These are phyloP conservation scores for Neoscelio sp. DNA, from an alignment of 2,888 invertebrate genomes.

Conservation along the genomic window DNA sequence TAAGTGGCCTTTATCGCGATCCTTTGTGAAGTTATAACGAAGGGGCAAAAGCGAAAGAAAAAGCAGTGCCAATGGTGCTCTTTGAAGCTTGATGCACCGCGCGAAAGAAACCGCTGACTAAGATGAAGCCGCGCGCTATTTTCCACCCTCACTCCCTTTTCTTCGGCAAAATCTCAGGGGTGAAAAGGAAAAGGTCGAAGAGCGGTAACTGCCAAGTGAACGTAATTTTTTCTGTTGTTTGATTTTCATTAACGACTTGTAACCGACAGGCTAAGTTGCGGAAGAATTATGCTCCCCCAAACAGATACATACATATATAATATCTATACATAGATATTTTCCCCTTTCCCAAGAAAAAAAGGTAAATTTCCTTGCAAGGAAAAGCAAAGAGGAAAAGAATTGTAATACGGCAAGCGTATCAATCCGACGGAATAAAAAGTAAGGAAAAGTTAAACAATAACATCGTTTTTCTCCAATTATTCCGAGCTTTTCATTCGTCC, in stretches of 20 bases:
- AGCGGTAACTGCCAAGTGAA: conserved; percentile 78
- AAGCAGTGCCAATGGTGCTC: conserved; percentile 61
- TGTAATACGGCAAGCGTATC: conserved; percentile 45
- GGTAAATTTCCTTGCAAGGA: conserved; percentile 52
- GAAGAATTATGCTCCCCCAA: conserved; percentile 74
- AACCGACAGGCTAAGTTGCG: conserved; percentile 76
- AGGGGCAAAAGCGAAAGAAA: conserved; percentile 68
- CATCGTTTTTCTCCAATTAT: conserved; percentile 53
- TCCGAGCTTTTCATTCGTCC: conserved; percentile 14
- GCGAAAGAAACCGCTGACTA: conserved; percentile 79
- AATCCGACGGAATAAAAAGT: conserved; percentile 49
- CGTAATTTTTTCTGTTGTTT: conserved; percentile 82
- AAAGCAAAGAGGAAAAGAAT: conserved; percentile 13
- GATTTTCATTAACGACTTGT: conserved; percentile 83
- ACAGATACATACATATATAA: conserved; percentile 72
- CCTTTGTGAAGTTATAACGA: conserved; percentile 68
- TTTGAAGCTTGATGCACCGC: conserved; percentile 73
- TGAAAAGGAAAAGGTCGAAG: conserved; percentile 73
- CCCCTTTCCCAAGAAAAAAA: conserved; percentile 26
- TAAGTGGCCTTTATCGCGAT: conserved; percentile 56
- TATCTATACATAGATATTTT: not conserved
- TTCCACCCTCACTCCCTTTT: conserved; percentile 66
- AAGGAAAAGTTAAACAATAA: conserved; percentile 62
- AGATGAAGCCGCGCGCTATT: conserved; percentile 75
- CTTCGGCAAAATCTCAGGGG: conserved; percentile 76